These are phyloP conservation scores for Calvadosia cruxmelitensis DNA, from an alignment of 30 jellyfish, hydroid and myxozoan species.

Conservation along the genomic window DNA sequence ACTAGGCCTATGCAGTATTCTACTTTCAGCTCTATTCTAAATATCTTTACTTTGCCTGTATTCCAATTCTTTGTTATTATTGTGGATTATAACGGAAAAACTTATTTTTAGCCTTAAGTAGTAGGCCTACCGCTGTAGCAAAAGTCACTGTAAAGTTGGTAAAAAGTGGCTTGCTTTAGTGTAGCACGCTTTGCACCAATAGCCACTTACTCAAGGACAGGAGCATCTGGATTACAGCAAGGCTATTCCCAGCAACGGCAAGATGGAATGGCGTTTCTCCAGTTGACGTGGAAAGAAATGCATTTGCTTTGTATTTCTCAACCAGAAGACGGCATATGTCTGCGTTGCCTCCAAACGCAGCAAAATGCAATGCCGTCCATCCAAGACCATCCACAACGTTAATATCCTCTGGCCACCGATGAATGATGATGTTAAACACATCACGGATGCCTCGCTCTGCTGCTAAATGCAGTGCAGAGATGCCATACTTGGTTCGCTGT, in stretches of 20 bases:
- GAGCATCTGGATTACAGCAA: background rate
- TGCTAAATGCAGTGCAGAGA: background rate
- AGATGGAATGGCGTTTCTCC: background rate
- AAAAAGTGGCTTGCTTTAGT: too few relatives aligned
- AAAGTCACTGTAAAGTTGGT: too few relatives aligned
- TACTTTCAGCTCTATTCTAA: too few relatives aligned
- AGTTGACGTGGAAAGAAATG: background rate
- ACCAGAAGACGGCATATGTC: background rate
- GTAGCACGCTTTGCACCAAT: too few relatives aligned
- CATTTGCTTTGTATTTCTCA: background rate
- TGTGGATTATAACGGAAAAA: too few relatives aligned
- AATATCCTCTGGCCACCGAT: background rate
- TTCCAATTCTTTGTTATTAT: too few relatives aligned
- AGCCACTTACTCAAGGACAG: background rate
- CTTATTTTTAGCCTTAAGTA: too few relatives aligned
- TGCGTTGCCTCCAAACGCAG: background rate
- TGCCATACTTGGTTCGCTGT: background rate
- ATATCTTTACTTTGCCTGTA: too few relatives aligned
- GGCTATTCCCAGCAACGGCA: background rate
- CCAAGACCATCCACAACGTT: background rate
- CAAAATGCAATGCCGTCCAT: background rate
- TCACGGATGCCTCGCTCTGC: background rate
- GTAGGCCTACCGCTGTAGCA: too few relatives aligned
- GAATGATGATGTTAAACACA: background rate
- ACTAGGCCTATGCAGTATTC: too few relatives aligned